Evolutionary conservation across 1,140 invertebrate species (phyloP).

Genomic region (Drosophila willistoni): DNA sequence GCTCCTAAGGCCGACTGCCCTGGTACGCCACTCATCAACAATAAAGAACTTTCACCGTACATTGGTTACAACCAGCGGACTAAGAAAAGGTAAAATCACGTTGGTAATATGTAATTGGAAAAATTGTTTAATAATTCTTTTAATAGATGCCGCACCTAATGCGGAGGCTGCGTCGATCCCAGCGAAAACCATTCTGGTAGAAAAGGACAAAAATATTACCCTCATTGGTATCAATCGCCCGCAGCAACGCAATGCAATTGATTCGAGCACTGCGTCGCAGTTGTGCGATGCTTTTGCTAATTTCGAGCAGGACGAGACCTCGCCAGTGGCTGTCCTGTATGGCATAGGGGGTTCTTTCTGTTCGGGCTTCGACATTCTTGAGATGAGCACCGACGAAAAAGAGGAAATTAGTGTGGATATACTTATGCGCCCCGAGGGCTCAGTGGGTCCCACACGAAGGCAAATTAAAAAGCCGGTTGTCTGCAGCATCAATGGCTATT

Average conservation of each 20-base stretch:
- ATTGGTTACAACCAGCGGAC: slow-evolving; percentile 33
- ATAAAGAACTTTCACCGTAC: slow-evolving; percentile 25
- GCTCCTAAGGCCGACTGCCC: slow-evolving; percentile 34
- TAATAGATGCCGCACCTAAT: slow-evolving; percentile 46
- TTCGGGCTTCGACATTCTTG: slow-evolving; percentile 93
- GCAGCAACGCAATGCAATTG: slow-evolving; percentile 91
- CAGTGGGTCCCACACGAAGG: slow-evolving; percentile 85
- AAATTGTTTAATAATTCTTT: slow-evolving; percentile 23
- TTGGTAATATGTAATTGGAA: slow-evolving; percentile 36
- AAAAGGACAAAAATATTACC: slow-evolving; percentile 86
- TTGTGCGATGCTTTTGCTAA: slow-evolving; percentile 88
- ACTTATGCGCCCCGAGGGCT: slow-evolving; percentile 77
- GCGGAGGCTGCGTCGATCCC: slow-evolving; percentile 19
- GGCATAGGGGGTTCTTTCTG: slow-evolving; percentile 96
- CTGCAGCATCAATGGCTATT: slow-evolving; percentile 93
- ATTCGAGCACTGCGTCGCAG: slow-evolving; percentile 87
- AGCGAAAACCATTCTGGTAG: slow-evolving; percentile 53
- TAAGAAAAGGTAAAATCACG: slow-evolving; percentile 52
- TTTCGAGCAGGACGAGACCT: slow-evolving; percentile 90
- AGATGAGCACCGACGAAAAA: slow-evolving; percentile 84
- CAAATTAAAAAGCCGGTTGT: slow-evolving; percentile 92
- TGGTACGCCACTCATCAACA: not conserved
- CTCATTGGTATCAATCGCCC: slow-evolving; percentile 94
- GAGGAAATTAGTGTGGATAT: slow-evolving; percentile 75
- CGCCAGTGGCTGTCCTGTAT: slow-evolving; percentile 90